Base-by-base conservation (phyloP, 2,888 invertebrate species). In the Drosophila limbata region DNA sequence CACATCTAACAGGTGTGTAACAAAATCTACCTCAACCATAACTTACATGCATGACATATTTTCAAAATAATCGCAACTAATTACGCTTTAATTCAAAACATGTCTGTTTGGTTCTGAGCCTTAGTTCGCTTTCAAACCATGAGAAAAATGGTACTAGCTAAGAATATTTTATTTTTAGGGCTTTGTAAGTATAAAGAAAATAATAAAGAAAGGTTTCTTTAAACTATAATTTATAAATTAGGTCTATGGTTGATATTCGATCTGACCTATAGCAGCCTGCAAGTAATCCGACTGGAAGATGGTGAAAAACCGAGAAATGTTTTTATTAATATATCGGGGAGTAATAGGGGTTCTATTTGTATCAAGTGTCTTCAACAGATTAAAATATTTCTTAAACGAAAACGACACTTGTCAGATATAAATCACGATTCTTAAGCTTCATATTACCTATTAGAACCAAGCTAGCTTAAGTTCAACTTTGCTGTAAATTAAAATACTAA, bases 141-240 rank as follows among this genome's bases (percentile, higher is more conserved):
- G 25, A 45, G 15, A 52, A 61, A 45, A 10, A 61, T 61, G 61
- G 52, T 45, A 21, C 47, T 33, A n/a, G 13, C 37, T 3, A 62
- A 21, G 21, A 15, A 25, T 4, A 15, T 62, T 10, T 10, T 62
- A 8, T 33, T 62, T 4, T 10, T 62, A 25, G 19, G 42, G 5
- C 47, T 15, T 31, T 55, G 62, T 62, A 47, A 62, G 62, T 62
- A 9, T 15, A 35, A 17, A 19, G 1, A n/a, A 21, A n/a, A 44
- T 9, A 37, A 39, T 17, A 11, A n/a, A 3, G 8, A 31, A 5
- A 9, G 2, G n/a, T 42, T 4, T 52, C 6, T 4, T 13, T 39
- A 9, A 39, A 15, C n/a, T 42, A 17, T 9, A 8, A n/a, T 8
- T 31, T 50, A 42, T 33, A 25, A n/a, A 28, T 33, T 55, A 62